A percentile compares a stretch with the other conserved stretches of the same genome.
phyloP scores from a whole-genome alignment of 1,140 invertebrate genomes.

The Trichoplusia ni region DNA sequence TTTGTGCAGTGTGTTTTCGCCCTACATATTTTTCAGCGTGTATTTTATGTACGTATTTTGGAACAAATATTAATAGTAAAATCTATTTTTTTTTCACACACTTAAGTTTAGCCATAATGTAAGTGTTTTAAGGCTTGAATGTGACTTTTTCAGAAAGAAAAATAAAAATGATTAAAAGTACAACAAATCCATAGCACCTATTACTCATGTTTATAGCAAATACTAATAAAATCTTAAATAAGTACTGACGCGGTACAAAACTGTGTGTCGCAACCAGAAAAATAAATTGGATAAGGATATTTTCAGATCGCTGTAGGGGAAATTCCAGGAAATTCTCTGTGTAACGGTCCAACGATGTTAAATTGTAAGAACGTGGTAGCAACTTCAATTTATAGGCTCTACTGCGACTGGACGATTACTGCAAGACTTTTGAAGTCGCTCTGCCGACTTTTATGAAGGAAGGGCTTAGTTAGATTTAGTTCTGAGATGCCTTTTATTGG shows the following conservation, averaged over 20 bases:
- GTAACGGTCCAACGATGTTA: constrained; percentile 26
- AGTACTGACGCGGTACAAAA: constrained; percentile 1
- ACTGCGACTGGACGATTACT: constrained; percentile 20
- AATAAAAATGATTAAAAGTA: too few species aligned
- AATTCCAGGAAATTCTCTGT: constrained; percentile 12
- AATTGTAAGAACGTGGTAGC: constrained; percentile 28
- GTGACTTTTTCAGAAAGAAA: too few species aligned
- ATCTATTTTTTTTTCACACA: too few species aligned
- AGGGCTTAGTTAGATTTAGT: constrained; percentile 19
- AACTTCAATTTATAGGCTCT: constrained; percentile 27
- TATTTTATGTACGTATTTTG: too few species aligned
- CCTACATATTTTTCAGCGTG: too few species aligned
- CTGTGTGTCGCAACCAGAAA: neutral
- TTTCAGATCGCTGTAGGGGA: constrained; percentile 12
- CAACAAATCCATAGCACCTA: too few species aligned
- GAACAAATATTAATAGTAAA: too few species aligned
- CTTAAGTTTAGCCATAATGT: too few species aligned
- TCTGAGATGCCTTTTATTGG: neutral
- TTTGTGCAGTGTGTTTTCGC: too few species aligned
- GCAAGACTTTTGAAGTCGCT: constrained; percentile 21
- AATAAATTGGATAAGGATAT: constrained; percentile 31
- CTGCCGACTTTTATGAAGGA: constrained; percentile 18
- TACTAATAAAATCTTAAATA: neutral
- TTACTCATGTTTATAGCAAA: neutral
- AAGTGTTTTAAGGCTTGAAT: too few species aligned